Conservation (phyloP, 2,888 invertebrate genomes). For the Timandra comae region DNA sequence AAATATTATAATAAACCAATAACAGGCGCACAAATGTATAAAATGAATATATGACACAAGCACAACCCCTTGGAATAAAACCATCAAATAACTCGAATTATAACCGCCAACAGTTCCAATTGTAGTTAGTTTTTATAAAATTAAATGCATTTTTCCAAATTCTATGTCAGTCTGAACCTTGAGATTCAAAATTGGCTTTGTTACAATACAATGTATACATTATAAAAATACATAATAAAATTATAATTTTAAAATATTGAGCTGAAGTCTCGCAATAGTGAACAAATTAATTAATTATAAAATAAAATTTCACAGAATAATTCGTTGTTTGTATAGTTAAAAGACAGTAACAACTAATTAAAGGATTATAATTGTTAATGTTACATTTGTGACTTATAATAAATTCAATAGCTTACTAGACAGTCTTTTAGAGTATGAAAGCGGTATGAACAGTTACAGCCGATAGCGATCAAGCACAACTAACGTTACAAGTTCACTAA, state of each 20-base stretch:
- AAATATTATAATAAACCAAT: too few species aligned
- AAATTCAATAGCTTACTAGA: slow-evolving; percentile 72
- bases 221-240: slow-evolving; percentile 8
- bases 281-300: slow-evolving; percentile 31
- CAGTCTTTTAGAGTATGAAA: slow-evolving; percentile 67
- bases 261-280: slow-evolving; percentile 27
- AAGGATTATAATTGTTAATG: slow-evolving; percentile 60
- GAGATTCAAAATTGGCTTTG: slow-evolving; percentile 11
- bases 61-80: slow-evolving; percentile 1
- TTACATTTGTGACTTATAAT: slow-evolving; percentile 74
- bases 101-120: too few species aligned
- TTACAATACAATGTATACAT: slow-evolving; percentile 4
- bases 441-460: too few species aligned
- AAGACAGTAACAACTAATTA: slow-evolving; percentile 54
- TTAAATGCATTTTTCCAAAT: slow-evolving; percentile 1
- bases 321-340: slow-evolving; percentile 61
- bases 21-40: too few species aligned
- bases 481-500: too few species aligned
- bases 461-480: too few species aligned
- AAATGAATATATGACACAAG: too few species aligned
- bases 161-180: background rate
- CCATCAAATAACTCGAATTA: too few species aligned
- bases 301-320: slow-evolving; percentile 52
- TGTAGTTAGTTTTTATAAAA: too few species aligned
- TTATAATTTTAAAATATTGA: slow-evolving; percentile 28